Percentiles rank a stretch among this genome's conserved stretches.
Evolutionary conservation across 2,888 invertebrate species (phyloP).

Genomic region (Melangyna quadrimaculata): DNA sequence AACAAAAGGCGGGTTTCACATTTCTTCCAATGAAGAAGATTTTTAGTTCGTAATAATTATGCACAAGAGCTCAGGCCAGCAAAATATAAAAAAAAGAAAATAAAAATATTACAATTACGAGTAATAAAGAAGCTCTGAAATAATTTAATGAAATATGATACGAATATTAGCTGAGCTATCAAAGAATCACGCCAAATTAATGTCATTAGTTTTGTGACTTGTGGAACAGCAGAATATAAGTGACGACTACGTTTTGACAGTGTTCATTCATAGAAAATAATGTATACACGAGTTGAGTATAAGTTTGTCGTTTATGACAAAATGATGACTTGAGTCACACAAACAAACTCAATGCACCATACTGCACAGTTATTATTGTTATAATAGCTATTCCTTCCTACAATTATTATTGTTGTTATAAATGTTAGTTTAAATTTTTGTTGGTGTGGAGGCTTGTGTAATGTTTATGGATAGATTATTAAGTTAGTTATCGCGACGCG

Average conservation of each 20-base stretch:
- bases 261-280: background rate
- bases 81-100: background rate
- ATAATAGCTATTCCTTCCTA: background rate
- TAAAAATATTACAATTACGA: background rate
- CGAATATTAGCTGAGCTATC: slow-evolving; percentile 42
- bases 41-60: background rate
- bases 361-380: slow-evolving; percentile 32
- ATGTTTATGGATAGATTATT: too few species aligned
- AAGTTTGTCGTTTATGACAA: background rate
- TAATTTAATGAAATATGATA: slow-evolving; percentile 59
- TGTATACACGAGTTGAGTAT: background rate
- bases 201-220: background rate
- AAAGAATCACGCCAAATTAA: slow-evolving; percentile 29
- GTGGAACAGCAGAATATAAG: background rate
- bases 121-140: slow-evolving; percentile 12
- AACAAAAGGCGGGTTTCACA: background rate
- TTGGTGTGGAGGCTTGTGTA: background rate
- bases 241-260: background rate
- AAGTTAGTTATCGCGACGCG: slow-evolving; percentile 30
- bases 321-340: slow-evolving; percentile 9
- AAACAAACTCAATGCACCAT: slow-evolving; percentile 14
- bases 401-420: slow-evolving; percentile 25
- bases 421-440: slow-evolving; percentile 12
- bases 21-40: background rate
- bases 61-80: background rate